Evolutionary conservation across 2,113 vertebrate genomes (phyloP), one percentile per base, ranked within the genome.

Genomic region (Sciurus niger): DNA sequence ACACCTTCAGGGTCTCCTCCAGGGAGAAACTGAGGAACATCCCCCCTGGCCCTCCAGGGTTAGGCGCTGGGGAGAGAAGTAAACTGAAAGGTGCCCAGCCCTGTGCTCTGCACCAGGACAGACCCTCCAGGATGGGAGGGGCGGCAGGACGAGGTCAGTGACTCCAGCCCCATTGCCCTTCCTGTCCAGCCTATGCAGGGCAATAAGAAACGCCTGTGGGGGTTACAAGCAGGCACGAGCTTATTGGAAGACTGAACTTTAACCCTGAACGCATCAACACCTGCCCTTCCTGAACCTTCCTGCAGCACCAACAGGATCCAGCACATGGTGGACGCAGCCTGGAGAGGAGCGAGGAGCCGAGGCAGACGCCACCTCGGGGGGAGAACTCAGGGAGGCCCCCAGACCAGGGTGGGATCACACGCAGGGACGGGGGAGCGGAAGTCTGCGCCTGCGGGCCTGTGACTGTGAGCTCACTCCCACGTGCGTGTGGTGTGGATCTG

Each of bases 371-470:
- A 63, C 24, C 60, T 7, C 0, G 24, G 77, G 2, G 34, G 46
- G 28, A 37, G 37, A 37, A 18, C 43, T 16, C 1, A 14, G 43
- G 43, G 40, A 12, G 14, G 46, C 32, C 12, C 48, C 34, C 9
- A 24, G 32, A 37, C 34, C 12, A 13, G 32, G 1, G 20, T 13
- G 34, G 12, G 34, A 7, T 4, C 24, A 24, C 24, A 12, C 53
- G 20, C 8, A 34, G 53, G 14, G 34, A 1, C 6, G 0, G 0
- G 34, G 2, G 24, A 12, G 32, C 0, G 11, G n/a, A 8, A 40
- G 53, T 14, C 68, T n/a, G 14, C 32, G 53, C 32, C 32, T 24
- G 34, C 6, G 46, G 8, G 48, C 11, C 34, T 25, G 9, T 63
- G 60, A 8, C 20, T 22, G 22, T 10, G 24, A 25, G 60, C 58